Base-by-base conservation (phyloP, 2,113 vertebrate genomes). In the Cricetomys ansorgei region DNA sequence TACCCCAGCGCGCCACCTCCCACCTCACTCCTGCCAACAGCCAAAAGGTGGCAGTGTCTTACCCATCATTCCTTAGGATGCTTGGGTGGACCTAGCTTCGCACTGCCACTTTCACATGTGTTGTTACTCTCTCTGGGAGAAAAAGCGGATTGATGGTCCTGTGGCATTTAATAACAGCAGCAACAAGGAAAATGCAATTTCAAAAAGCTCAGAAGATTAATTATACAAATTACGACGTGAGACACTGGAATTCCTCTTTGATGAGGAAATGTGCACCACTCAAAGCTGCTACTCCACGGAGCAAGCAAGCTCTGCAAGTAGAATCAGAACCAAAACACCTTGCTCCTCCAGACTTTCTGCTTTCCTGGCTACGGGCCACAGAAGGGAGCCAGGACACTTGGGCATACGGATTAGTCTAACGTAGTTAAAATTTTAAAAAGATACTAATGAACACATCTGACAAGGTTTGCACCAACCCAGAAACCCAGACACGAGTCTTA, bases 31-130 rank as follows among this genome's bases (percentile, higher is more conserved):
- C 97, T 96, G 95, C 77, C 75, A 94, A 65, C 95, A 98, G 96
- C 98, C 98, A 98, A 98, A 97, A 98, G 98, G 96, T 98, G 98
- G 98, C 98, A 98, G 96, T 97, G 94, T 98, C 97, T 97, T 97
- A 97, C 98, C 92, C 98, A 77, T 97, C 97, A 97, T 97, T 96
- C 95, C 94, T 89, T 90, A 75, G 84, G 91, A 89, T 3, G 45
- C 59, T 72, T 85, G 9, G n/a, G 17, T 10, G 25, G 70, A 77
- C 83, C 73, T 94, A 70, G 75, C 83, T 83, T 87, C 95, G 89
- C 87, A 64, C 92, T 89, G 37, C 59, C 25, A 55, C 72, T 37
- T 85, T 43, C 73, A n/a, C 80, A 73, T 87, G 94, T 48, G 3
- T 81, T 89, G 90, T 93, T 91, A 72, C 94, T 95, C 89, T 75